A percentile compares a stretch with the other conserved stretches of the same genome.
Evolutionary conservation across 2,797 vertebrate genomes (phyloP).

Genomic region (Scleropages formosus): DNA sequence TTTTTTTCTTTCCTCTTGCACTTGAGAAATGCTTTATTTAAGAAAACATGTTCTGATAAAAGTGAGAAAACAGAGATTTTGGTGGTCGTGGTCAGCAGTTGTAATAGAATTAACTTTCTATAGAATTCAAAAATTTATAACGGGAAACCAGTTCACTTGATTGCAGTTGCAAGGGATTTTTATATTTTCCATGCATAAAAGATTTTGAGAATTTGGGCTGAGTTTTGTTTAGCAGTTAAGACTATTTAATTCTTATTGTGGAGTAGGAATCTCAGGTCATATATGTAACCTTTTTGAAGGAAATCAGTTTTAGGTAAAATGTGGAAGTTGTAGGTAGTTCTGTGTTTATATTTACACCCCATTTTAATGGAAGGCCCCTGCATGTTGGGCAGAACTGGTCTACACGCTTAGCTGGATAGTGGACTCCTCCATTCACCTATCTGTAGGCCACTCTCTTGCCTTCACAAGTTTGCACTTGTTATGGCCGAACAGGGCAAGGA

Average conservation of each 20-base stretch:
- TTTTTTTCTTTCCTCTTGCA: background rate
- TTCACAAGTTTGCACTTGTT: background rate
- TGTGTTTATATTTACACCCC: background rate
- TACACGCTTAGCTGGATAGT: too few relatives aligned
- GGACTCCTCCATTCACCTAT: background rate
- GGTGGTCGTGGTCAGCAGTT: background rate
- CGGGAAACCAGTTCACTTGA: background rate
- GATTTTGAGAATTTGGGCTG: too few relatives aligned
- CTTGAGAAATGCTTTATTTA: constrained; percentile 27
- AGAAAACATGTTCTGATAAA: constrained; percentile 6
- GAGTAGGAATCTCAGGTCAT: too few relatives aligned
- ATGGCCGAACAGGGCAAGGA: background rate
- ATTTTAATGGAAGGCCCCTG: background rate
- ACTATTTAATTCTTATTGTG: too few relatives aligned
- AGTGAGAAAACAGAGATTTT: constrained; percentile 8
- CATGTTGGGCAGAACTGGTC: background rate
- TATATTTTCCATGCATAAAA: too few relatives aligned
- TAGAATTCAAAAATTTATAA: too few relatives aligned
- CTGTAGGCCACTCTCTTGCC: constrained; percentile 7
- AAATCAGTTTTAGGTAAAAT: too few relatives aligned
- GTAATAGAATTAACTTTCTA: too few relatives aligned
- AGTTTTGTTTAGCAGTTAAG: too few relatives aligned
- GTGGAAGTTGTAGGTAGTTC: too few relatives aligned
- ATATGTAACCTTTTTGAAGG: too few relatives aligned
- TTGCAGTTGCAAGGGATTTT: too few relatives aligned